phyloP scores from a whole-genome alignment of 2,113 vertebrate genomes.

The Ptilorrhoa leucosticta region DNA sequence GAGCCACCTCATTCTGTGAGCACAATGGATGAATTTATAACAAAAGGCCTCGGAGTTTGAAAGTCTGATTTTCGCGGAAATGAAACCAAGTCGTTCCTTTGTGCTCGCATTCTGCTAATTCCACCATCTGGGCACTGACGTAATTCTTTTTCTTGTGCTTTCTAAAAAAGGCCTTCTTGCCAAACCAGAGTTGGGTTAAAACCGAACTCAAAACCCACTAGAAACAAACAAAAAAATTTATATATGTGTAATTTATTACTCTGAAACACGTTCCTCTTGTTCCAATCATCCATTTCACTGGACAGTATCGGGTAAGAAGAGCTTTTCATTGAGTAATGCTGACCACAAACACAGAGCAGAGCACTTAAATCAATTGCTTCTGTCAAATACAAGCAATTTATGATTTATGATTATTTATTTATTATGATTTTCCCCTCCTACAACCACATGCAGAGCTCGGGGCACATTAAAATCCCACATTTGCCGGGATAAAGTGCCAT shows the following conservation, averaged over 20 bases:
- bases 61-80: not conserved
- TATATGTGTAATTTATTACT: not conserved
- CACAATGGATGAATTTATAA: not conserved
- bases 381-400: not conserved
- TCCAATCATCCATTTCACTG: not conserved
- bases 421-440: not conserved
- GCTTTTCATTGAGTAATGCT: not conserved
- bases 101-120: not conserved
- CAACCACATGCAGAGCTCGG: not conserved
- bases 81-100: not conserved
- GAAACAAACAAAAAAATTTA: not conserved
- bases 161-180: not conserved
- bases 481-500: not conserved
- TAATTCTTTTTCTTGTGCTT: not conserved
- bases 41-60: not conserved
- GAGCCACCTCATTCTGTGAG: not conserved
- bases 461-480: not conserved
- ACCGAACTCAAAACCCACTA: not conserved
- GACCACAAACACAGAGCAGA: not conserved
- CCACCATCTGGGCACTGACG: not conserved
- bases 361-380: not conserved
- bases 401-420: not conserved
- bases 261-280: not conserved
- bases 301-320: not conserved
- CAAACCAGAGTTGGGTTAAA: slow-evolving; percentile 18